Base-by-base conservation (phyloP, 2,113 vertebrate genomes). In the Chrysemys picta region DNA sequence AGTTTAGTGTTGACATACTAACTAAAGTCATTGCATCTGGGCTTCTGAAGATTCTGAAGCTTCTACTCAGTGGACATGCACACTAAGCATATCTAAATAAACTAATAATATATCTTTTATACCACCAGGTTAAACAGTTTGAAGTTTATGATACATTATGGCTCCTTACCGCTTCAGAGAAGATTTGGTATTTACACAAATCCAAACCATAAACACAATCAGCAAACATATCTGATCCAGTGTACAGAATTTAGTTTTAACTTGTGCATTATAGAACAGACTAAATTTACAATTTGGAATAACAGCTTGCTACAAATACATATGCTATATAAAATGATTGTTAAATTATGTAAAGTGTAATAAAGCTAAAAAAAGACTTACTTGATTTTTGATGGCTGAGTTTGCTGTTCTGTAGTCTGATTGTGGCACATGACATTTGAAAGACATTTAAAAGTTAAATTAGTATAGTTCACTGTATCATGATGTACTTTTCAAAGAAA, bases 381-480 rank as follows among this genome's bases (percentile, higher is more conserved):
- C 98, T 98, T 98, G 97, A 98, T 98, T 97, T 98, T 98, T 97
- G 98, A 96, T 92, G 95, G 96, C 88, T 96, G 81, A 95, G 93
- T 95, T 83, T 90, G 95, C 94, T 97, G 98, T 78, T 97, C 97
- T 45, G 56, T 91, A 85, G 94, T 97, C 91, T 69, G 89, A 94
- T 96, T 93, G 90, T 81, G 88, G 10, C 17, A 97, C 11, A 56
- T 93, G 81, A 65, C 94, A 93, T 96, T 69, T 92, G 56, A 94
- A 95, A 92, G 59, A 96, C 97, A 91, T 97, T 85, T 88, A 95
- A 52, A 97, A 94, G n/a, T 97, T 65, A 95, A 38, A 95, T 90
- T 86, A 94, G 54, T 17, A 53, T 91, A 96, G 90, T 87, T 49
- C 62, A 93, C 24, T 6, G 84, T 0, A 88, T 19, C 22, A 86